A percentile compares a stretch with the other conserved stretches of the same genome.
phyloP scores from a whole-genome alignment of 2,888 invertebrate genomes.

The Sipha maydis region DNA sequence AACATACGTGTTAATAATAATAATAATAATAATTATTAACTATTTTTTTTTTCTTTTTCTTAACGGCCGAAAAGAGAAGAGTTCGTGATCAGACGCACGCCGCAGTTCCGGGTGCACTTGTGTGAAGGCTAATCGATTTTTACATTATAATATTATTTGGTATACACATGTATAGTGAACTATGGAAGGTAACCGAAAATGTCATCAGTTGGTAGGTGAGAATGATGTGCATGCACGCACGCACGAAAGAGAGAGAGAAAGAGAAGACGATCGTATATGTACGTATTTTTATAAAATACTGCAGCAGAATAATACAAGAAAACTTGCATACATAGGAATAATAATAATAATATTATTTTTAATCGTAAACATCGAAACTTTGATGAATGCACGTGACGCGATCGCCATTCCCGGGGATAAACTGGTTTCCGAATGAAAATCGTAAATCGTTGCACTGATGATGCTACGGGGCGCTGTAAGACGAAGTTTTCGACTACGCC shows the following conservation, averaged over 20 bases:
- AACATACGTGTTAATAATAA: neutral
- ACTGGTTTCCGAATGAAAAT: constrained; percentile 44
- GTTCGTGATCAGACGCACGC: constrained; percentile 26
- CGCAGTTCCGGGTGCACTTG: constrained; percentile 36
- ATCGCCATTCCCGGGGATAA: constrained; percentile 23
- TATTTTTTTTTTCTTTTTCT: neutral
- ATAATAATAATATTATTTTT: neutral
- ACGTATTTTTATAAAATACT: too few relatives aligned
- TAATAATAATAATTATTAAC: too few relatives aligned
- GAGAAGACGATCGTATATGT: neutral
- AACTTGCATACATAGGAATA: neutral
- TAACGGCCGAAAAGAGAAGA: neutral
- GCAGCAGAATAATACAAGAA: neutral
- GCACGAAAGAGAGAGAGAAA: neutral
- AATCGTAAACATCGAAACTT: constrained; percentile 38
- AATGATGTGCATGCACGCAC: neutral
- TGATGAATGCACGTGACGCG: neutral
- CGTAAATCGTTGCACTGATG: neutral
- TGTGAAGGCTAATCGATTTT: constrained; percentile 40
- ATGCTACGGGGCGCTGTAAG: neutral
- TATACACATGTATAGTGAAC: too few relatives aligned
- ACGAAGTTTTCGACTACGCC: constrained; percentile 21
- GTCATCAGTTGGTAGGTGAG: too few relatives aligned
- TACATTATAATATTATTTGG: neutral
- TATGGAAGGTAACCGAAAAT: too few relatives aligned